Evolutionary conservation across 2,113 vertebrate species (phyloP).

Genomic region (Caranx ignobilis): DNA sequence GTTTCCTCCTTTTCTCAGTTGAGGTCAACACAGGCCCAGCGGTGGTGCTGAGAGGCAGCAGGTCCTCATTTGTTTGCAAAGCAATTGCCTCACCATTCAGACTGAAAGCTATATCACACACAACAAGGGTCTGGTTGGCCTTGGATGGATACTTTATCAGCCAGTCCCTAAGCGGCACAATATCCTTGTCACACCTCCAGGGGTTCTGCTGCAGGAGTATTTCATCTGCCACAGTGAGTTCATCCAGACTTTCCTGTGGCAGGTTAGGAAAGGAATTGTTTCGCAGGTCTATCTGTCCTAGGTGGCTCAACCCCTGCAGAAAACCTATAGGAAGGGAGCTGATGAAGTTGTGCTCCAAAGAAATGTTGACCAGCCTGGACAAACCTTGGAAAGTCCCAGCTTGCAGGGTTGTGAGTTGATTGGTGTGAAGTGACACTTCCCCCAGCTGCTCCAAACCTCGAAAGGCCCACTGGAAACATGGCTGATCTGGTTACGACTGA

Average conservation of each 20-base stretch:
- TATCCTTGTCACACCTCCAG: conserved; percentile 90
- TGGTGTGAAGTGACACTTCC: conserved; percentile 92
- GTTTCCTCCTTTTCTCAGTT: conserved; percentile 55
- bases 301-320: conserved; percentile 78
- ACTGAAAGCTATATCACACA: conserved; percentile 82
- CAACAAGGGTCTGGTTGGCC: conserved; percentile 76
- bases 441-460: conserved; percentile 84
- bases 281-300: conserved; percentile 87
- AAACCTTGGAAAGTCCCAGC: conserved; percentile 82
- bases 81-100: conserved; percentile 77
- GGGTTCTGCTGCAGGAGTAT: conserved; percentile 90
- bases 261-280: conserved; percentile 89
- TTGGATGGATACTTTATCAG: conserved; percentile 81
- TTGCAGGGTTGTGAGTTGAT: conserved; percentile 82
- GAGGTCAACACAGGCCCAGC: conserved; percentile 48
- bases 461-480: conserved; percentile 85
- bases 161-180: conserved; percentile 89
- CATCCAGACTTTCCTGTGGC: conserved; percentile 83
- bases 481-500: conserved; percentile 90
- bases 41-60: conserved; percentile 51
- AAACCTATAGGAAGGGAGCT: conserved; percentile 82
- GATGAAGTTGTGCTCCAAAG: conserved; percentile 91
- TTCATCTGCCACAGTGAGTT: conserved; percentile 79
- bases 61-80: conserved; percentile 60
- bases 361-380: conserved; percentile 88